These are phyloP conservation scores for Propithecus coquereli DNA, from an alignment of 2,113 vertebrate genomes.

Conservation along the genomic window DNA sequence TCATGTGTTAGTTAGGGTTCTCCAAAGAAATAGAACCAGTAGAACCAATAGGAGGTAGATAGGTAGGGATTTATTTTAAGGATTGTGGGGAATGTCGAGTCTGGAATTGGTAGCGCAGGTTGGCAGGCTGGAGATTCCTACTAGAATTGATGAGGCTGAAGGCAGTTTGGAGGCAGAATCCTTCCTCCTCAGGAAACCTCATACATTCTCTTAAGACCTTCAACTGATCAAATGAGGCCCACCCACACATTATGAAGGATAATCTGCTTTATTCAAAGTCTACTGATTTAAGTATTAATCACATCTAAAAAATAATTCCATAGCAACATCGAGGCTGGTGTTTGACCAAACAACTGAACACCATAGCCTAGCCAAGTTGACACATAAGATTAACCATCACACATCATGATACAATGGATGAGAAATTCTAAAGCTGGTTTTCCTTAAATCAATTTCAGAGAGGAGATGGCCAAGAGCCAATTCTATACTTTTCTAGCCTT, in stretches of 20 bases:
- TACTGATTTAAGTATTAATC: neutral
- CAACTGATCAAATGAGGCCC: neutral
- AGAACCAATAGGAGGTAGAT: neutral
- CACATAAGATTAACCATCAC: neutral
- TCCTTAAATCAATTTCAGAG: neutral
- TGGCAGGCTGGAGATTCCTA: neutral
- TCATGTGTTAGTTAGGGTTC: neutral
- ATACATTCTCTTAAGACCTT: neutral
- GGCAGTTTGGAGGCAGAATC: neutral
- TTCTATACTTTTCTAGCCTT: neutral
- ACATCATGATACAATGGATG: neutral
- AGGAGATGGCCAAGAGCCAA: neutral
- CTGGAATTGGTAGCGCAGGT: neutral
- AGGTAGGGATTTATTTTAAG: neutral
- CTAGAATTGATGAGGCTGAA: neutral
- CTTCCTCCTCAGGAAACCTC: neutral
- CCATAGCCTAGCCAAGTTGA: neutral
- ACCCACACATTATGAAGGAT: neutral
- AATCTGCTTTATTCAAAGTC: neutral
- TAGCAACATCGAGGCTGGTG: neutral
- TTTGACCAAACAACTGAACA: neutral
- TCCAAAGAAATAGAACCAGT: neutral
- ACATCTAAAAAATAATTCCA: neutral
- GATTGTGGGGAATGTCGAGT: neutral
- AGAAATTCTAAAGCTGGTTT: neutral